Evolutionary conservation across 2,888 invertebrate species (phyloP).

Genomic region (Frankliniella fusca): DNA sequence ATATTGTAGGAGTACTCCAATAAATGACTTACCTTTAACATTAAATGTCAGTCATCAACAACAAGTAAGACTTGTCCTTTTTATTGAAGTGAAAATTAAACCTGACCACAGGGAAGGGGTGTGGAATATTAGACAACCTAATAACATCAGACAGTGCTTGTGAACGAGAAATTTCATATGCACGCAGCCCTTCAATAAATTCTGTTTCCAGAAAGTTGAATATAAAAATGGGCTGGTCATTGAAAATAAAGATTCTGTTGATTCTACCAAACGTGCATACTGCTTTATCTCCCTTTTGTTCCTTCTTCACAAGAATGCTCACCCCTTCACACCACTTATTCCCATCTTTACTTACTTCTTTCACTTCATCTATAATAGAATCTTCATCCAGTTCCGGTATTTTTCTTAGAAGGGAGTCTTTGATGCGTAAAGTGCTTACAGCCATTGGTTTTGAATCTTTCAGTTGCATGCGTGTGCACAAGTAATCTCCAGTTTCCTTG

Average conservation of each 20-base stretch:
- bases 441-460: background rate
- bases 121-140: no score
- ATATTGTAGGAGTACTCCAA: no score
- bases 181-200: background rate
- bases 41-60: no score
- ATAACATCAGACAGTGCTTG: no score
- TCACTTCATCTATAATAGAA: background rate
- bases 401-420: background rate
- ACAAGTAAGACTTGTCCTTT: no score
- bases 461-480: no score
- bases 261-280: background rate
- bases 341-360: background rate
- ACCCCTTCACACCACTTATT: background rate
- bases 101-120: no score
- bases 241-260: background rate
- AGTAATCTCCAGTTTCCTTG: background rate
- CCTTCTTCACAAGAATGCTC: background rate
- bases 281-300: background rate
- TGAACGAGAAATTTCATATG: background rate
- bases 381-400: background rate
- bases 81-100: no score
- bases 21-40: no score
- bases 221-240: no score
- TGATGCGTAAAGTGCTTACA: background rate
- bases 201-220: background rate